Evolutionary conservation across 2,797 vertebrate species (phyloP), one percentile per base, ranked within the genome.

Genomic region (Esox masquinongy): DNA sequence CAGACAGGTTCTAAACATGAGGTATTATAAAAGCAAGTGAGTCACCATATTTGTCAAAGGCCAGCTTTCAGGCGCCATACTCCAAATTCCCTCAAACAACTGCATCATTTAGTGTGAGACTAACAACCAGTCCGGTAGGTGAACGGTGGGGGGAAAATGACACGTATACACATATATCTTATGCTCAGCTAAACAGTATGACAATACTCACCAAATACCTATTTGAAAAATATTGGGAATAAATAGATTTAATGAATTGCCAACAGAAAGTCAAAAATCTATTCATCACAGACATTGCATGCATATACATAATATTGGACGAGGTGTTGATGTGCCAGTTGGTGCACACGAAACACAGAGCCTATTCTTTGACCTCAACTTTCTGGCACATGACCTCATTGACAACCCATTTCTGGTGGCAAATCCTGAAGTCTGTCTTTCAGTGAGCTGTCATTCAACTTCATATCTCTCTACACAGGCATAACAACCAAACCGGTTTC

Each of bases 11-110:
- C 11, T 26, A 68, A 84, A 81, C 82, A 75, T 24, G 43, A 39
- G 79, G 76, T 76, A 76, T 79, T 74, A 79, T 74, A 79, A 88
- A 86, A 83, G 85, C 74, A 34, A 77, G 68, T 61, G 77, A 88
- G 85, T 88, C 87, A 85, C 83, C 72, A 51, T 75, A 80, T 79
- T 82, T 68, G 78, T 90, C 84, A 89, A 90, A 88, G 88, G 87
- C 86, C 71, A 83, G 84, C 89, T 88, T 90, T 92, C 88, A 90
- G 84, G 75, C 51, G 69, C 71, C 22, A n/a, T 31, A 61, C 22
- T 56, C 73, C 72, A 49, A 39, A 39, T 64, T 72, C 76, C 43
- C 71, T 78, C 56, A 64, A 84, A 91, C 84, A 90, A 88, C 81
- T 75, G 85, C 80, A 87, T 87, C 79, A 88, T 91, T 88, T 85